These are phyloP conservation scores for Drosophila navojoa DNA, from an alignment of 1,140 invertebrate species.

Conservation along the genomic window DNA sequence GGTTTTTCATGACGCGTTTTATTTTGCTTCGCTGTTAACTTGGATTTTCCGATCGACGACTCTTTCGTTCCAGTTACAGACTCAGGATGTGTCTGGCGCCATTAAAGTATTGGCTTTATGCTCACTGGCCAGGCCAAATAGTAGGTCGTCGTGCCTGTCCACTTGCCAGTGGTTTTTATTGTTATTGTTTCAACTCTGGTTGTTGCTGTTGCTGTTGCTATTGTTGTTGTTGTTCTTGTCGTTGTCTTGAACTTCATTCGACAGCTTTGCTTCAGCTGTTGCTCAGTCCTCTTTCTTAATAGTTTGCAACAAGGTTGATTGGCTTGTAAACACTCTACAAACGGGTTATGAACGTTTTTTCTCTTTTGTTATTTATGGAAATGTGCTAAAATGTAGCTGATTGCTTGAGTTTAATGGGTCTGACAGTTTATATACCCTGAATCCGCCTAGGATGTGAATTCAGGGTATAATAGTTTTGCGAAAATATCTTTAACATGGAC, in stretches of 20 bases:
- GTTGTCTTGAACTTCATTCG: conserved; percentile 28
- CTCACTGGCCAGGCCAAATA: conserved; percentile 14
- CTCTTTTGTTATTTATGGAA: conserved; percentile 24
- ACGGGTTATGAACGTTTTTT: conserved; percentile 43
- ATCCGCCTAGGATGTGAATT: not conserved
- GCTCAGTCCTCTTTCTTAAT: conserved; percentile 33
- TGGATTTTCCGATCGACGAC: conserved; percentile 53
- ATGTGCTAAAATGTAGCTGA: conserved; percentile 26
- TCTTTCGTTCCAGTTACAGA: conserved; percentile 55
- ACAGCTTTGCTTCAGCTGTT: conserved; percentile 14
- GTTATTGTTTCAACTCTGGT: conserved; percentile 12
- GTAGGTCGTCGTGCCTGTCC: conserved; percentile 47
- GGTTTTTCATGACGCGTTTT: conserved; percentile 54
- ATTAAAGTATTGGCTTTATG: conserved; percentile 56
- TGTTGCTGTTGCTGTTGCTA: conserved; percentile 6
- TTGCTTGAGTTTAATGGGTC: conserved; percentile 17
- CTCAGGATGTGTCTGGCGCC: conserved; percentile 60
- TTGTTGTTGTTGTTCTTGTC: not conserved
- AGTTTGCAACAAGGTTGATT: conserved; percentile 50
- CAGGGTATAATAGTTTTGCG: too few relatives aligned
- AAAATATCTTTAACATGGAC: too few relatives aligned
- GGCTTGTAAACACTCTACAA: conserved; percentile 46
- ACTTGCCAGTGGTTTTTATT: conserved; percentile 7
- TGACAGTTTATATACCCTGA: conserved; percentile 15
- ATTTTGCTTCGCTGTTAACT: conserved; percentile 14